phyloP scores from a whole-genome alignment of 2,888 invertebrate species.

The Eilema caniola region DNA sequence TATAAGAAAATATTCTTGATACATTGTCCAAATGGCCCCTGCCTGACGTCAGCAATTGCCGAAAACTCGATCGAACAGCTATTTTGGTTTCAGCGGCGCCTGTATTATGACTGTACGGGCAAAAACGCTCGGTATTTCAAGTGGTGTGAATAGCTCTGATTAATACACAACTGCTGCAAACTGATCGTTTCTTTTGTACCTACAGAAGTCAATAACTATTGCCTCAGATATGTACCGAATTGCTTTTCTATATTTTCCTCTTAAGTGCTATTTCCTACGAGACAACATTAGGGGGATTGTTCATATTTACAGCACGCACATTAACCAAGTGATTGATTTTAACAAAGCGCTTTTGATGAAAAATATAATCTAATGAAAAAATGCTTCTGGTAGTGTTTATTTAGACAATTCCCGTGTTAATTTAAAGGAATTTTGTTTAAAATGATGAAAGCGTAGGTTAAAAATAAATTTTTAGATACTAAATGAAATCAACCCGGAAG shows the following conservation, averaged over 20 bases:
- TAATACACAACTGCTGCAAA: conserved; percentile 58
- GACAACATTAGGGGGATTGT: conserved; percentile 38
- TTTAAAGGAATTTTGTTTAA: conserved; percentile 20
- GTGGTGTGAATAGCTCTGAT: conserved; percentile 60
- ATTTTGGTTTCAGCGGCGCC: conserved; percentile 71
- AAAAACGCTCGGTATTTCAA: conserved; percentile 73
- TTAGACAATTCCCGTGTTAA: conserved; percentile 24
- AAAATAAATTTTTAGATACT: conserved; percentile 49
- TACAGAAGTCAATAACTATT: conserved; percentile 27
- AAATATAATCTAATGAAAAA: conserved; percentile 21
- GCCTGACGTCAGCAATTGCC: conserved; percentile 76
- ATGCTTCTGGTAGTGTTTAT: not conserved
- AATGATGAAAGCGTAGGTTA: conserved; percentile 35
- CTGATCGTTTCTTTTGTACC: conserved; percentile 37
- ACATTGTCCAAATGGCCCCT: conserved; percentile 75
- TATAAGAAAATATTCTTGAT: conserved; percentile 48
- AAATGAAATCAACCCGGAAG: conserved; percentile 67
- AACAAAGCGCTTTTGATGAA: conserved; percentile 45
- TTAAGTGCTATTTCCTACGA: conserved; percentile 42
- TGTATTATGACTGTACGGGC: conserved; percentile 72
- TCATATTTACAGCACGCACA: conserved; percentile 30
- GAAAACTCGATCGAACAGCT: conserved; percentile 70
- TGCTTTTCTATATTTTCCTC: conserved; percentile 20
- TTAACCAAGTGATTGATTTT: conserved; percentile 30
- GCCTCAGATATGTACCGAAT: conserved; percentile 31